A percentile compares a stretch with the other conserved stretches of the same genome.
Evolutionary conservation across 2,113 vertebrate genomes (phyloP).

Genomic region (Callocephalon fimbriatum): DNA sequence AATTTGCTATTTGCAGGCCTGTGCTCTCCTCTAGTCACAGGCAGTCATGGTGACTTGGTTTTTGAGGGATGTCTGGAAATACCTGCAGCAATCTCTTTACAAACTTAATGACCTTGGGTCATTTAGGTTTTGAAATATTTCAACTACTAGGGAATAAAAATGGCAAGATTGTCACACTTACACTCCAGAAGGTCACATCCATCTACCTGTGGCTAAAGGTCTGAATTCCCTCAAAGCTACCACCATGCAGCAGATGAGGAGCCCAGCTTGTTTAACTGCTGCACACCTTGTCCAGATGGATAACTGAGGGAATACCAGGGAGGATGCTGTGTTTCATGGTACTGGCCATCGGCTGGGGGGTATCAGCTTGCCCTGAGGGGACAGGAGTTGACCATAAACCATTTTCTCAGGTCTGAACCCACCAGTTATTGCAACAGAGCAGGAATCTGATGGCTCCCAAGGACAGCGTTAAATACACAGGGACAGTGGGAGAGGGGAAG

Average conservation of each 20-base stretch:
- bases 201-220: background rate
- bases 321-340: background rate
- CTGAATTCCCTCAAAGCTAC: background rate
- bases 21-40: background rate
- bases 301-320: background rate
- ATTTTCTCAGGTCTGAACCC: background rate
- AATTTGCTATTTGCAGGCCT: background rate
- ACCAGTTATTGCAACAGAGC: background rate
- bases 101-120: constrained; percentile 46
- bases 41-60: background rate
- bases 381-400: background rate
- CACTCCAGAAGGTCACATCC: background rate
- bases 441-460: background rate
- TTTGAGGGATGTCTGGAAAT: constrained; percentile 28
- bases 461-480: background rate
- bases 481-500: background rate
- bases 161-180: background rate
- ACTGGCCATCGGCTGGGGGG: background rate
- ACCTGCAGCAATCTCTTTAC: constrained; percentile 33
- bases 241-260: background rate
- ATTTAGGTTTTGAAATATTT: constrained; percentile 48
- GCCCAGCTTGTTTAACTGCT: background rate
- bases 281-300: background rate
- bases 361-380: background rate
- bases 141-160: constrained; percentile 1